Conservation (phyloP, 2,797 vertebrate species). For the Cottoperca gobio region DNA sequence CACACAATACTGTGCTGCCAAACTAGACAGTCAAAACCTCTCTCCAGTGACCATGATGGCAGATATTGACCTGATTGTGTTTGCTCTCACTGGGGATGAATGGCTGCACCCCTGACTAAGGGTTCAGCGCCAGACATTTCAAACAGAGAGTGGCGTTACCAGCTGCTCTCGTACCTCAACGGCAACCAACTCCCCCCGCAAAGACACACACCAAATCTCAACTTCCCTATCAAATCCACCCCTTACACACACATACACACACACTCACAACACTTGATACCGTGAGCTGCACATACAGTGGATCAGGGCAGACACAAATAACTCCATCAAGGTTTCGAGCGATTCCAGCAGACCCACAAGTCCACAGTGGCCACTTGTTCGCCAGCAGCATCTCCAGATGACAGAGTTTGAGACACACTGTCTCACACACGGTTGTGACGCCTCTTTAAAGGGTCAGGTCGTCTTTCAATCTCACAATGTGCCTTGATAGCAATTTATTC, state of each 20-base stretch:
- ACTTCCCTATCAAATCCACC: constrained; percentile 72
- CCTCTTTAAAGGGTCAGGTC: constrained; percentile 34
- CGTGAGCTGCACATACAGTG: constrained; percentile 65
- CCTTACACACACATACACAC: constrained; percentile 46
- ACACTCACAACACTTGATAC: constrained; percentile 74
- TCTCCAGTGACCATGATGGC: constrained; percentile 44
- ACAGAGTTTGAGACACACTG: constrained; percentile 62
- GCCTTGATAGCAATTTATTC: constrained; percentile 33
- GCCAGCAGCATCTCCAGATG: constrained; percentile 63
- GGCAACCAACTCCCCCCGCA: constrained; percentile 55
- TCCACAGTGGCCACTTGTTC: constrained; percentile 68
- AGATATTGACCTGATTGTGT: constrained; percentile 61
- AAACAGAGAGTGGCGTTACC: constrained; percentile 71
- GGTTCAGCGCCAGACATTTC: constrained; percentile 69
- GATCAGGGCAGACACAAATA: constrained; percentile 78
- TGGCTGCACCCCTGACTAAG: constrained; percentile 46
- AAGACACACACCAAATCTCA: constrained; percentile 68
- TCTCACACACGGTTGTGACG: constrained; percentile 44
- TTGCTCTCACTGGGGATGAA: constrained; percentile 59
- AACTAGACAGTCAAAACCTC: constrained; percentile 49
- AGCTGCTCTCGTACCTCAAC: constrained; percentile 79
- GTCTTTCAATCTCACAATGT: constrained; percentile 51
- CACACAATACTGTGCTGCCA: constrained; percentile 45
- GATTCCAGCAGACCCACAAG: constrained; percentile 61
- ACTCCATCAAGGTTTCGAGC: constrained; percentile 65